Evolutionary conservation across 2,113 vertebrate species (phyloP), one percentile per base, ranked within the genome.

Genomic region (Microcebus jonahi): DNA sequence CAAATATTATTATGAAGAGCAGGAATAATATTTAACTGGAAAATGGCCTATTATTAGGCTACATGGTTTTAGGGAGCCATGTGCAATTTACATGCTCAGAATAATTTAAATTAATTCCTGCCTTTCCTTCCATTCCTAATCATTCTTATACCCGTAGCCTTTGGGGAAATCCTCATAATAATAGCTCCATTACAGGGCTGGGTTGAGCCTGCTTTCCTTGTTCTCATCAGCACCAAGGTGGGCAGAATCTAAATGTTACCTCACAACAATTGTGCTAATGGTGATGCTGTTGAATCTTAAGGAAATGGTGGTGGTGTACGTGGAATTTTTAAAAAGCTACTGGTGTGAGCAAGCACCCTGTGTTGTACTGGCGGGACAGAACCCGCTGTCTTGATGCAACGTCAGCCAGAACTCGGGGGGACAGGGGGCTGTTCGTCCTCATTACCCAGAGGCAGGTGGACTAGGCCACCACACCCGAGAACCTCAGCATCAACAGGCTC

Each of bases 61-160:
- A 67, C 9, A 79, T 17, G 29, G 50, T 90, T 92, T 96, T 87
- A 87, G 83, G 70, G 59, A 92, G 39, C 90, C 77, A 76, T 65
- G 59, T 94, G 42, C 63, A 91, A 36, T 92, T 84, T 61, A 90
- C 57, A 50, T 92, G 90, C 39, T 27, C 63, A 48, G 76, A 1
- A 39, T 95, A 92, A 96, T 93, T 94, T 57, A 87, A 82, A 85
- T 91, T 79, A 92, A 80, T 96, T 81, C 79, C 39, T 48, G 55
- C 55, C 36, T 77, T 34, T 65, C 5, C 67, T 96, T 93, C 83
- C 57, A 59, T 80, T 80, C 63, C 34, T 90, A 61, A 73, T 84
- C 59, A 84, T 70, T 71, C 57, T n/a, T n/a, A 21, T 18, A 18
- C 21, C 39, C 70, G 25, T 61, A 76, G 88, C 42, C 70, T 76